Conservation (phyloP, 2,113 vertebrate genomes). For the Pogona vitticeps region DNA sequence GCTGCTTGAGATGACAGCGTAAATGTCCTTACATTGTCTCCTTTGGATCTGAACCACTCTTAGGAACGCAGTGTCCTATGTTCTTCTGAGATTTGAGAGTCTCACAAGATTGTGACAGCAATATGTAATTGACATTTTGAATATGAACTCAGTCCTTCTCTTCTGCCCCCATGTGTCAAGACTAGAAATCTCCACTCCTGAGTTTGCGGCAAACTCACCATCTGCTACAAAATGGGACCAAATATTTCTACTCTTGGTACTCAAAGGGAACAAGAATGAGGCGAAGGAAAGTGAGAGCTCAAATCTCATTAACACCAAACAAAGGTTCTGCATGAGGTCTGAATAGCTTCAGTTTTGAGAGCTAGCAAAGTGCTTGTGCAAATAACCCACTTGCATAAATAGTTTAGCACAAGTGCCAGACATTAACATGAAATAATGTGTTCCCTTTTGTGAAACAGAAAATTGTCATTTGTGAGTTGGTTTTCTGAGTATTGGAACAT, state of each 20-base stretch:
- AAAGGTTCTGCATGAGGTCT: neutral
- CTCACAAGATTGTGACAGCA: neutral
- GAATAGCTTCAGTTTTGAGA: neutral
- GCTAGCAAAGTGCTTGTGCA: neutral
- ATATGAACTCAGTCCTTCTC: neutral
- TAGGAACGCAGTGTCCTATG: neutral
- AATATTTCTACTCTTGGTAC: neutral
- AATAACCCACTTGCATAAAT: neutral
- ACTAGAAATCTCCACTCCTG: neutral
- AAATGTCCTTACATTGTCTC: no score
- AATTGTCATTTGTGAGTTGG: neutral
- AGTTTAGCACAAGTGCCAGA: neutral
- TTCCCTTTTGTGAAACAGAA: neutral
- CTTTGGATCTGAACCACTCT: neutral
- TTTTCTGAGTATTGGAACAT: no score
- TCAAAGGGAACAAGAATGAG: neutral
- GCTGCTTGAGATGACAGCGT: no score
- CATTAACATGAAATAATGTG: neutral
- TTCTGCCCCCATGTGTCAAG: neutral
- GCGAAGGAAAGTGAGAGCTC: neutral
- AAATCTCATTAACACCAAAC: neutral
- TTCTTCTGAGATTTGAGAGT: slow-evolving; percentile 3
- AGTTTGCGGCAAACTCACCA: neutral
- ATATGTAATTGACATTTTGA: neutral
- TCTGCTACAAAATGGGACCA: neutral